phyloP scores from a whole-genome alignment of 2,797 vertebrate genomes.

The Hoplostethus atlanticus region DNA sequence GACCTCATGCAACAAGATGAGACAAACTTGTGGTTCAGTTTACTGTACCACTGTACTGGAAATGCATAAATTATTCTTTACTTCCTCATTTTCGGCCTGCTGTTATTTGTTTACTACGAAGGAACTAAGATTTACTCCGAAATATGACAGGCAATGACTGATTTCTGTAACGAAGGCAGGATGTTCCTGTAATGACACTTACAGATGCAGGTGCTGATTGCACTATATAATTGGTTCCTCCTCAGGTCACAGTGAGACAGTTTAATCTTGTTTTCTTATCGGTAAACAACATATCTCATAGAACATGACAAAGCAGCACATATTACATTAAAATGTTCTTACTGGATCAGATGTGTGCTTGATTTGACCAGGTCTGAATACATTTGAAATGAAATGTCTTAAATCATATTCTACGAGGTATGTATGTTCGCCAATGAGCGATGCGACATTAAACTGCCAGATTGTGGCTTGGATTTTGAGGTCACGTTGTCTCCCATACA shows the following conservation, averaged over 20 bases:
- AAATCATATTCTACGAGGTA: background rate
- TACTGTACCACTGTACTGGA: background rate
- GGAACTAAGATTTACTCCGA: constrained; percentile 16
- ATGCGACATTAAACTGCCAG: background rate
- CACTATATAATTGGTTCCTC: constrained; percentile 27
- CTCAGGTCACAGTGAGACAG: constrained; percentile 9
- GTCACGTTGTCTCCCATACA: background rate
- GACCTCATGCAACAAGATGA: background rate
- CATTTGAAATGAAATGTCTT: background rate
- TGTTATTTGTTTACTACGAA: constrained; percentile 33
- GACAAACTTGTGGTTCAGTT: background rate
- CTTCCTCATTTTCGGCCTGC: constrained; percentile 62
- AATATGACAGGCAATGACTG: background rate
- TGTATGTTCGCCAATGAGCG: too few relatives aligned
- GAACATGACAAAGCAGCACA: background rate
- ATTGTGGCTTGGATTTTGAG: background rate
- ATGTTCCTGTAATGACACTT: constrained; percentile 20
- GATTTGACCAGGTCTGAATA: background rate
- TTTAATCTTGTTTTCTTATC: background rate
- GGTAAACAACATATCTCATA: background rate
- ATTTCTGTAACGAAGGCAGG: constrained; percentile 5
- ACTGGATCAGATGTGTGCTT: too few relatives aligned
- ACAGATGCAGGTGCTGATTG: constrained; percentile 10
- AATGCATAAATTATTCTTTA: constrained; percentile 19
- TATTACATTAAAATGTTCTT: background rate